Percentiles rank a stretch among this genome's conserved stretches.
Conservation (phyloP, 1,140 invertebrate species). For the Manduca sexta region DNA sequence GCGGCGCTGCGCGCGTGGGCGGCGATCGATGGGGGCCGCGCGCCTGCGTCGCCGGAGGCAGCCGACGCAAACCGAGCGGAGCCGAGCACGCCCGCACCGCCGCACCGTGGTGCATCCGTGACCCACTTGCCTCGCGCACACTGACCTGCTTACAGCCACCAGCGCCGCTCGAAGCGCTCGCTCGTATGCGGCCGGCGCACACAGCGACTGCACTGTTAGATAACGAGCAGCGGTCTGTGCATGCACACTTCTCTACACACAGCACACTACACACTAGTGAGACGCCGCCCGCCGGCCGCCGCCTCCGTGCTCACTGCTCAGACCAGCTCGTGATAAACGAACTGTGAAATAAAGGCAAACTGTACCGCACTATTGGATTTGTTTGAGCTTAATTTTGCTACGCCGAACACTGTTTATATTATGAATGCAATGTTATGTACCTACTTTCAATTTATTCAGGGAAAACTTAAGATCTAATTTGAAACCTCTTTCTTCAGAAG, state of each 20-base stretch:
- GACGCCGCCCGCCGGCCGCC: no score
- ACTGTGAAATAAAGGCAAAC: slow-evolving; percentile 49
- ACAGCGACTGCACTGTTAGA: neutral
- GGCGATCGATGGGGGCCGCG: slow-evolving; percentile 51
- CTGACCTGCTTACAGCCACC: slow-evolving; percentile 3
- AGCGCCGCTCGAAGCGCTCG: no score
- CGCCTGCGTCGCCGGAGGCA: slow-evolving; percentile 48
- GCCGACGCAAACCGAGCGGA: slow-evolving; percentile 15
- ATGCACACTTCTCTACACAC: no score
- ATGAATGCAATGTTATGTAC: no score
- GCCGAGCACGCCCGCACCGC: slow-evolving; percentile 17
- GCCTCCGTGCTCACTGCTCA: neutral
- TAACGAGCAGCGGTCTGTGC: neutral
- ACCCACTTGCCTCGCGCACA: slow-evolving; percentile 8
- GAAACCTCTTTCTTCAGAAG: no score
- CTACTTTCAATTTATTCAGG: no score
- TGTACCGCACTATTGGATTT: neutral
- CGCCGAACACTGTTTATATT: no score
- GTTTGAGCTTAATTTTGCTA: no score
- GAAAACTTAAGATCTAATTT: no score
- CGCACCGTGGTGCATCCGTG: slow-evolving; percentile 4
- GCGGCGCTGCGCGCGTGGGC: slow-evolving; percentile 57
- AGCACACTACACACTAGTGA: no score
- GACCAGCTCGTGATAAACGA: slow-evolving; percentile 33
- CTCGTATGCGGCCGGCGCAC: neutral